Evolutionary conservation across 2,888 invertebrate genomes (phyloP).

Genomic region (Baronia brevicornis): DNA sequence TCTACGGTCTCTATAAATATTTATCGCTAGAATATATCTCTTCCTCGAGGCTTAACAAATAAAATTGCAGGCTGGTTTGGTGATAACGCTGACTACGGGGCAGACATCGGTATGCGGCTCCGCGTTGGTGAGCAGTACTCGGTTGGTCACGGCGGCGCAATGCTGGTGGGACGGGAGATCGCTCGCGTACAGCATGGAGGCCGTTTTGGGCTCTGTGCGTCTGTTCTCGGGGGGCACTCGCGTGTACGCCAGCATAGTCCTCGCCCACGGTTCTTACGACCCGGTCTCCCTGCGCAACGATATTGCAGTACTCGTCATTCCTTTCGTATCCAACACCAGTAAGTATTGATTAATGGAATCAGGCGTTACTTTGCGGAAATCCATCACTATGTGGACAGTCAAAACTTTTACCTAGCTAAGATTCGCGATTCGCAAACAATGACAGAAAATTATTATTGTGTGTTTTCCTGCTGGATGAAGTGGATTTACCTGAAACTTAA

Average conservation of each 20-base stretch:
- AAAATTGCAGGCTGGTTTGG: constrained; percentile 26
- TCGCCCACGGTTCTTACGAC: constrained; percentile 23
- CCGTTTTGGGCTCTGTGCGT: constrained; percentile 11
- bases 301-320: constrained; percentile 27
- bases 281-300: constrained; percentile 22
- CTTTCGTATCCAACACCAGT: constrained; percentile 21
- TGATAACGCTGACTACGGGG: constrained; percentile 19
- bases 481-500: no score
- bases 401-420: not conserved
- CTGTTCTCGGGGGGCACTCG: constrained; percentile 29
- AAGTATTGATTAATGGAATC: constrained; percentile 8
- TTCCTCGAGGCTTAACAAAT: no score
- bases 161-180: constrained; percentile 30
- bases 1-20: no score
- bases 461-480: no score
- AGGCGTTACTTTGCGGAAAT: not conserved
- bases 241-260: constrained; percentile 17
- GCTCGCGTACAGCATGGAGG: constrained; percentile 22
- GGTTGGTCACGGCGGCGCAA: constrained; percentile 27
- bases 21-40: no score
- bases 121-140: constrained; percentile 20
- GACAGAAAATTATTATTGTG: no score
- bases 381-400: not conserved
- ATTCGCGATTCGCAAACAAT: not conserved
- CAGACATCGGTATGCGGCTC: constrained; percentile 25